Evolutionary conservation across 2,888 invertebrate genomes (phyloP), one percentile per base, ranked within the genome.

Genomic region (Caenorhabditis angaria): DNA sequence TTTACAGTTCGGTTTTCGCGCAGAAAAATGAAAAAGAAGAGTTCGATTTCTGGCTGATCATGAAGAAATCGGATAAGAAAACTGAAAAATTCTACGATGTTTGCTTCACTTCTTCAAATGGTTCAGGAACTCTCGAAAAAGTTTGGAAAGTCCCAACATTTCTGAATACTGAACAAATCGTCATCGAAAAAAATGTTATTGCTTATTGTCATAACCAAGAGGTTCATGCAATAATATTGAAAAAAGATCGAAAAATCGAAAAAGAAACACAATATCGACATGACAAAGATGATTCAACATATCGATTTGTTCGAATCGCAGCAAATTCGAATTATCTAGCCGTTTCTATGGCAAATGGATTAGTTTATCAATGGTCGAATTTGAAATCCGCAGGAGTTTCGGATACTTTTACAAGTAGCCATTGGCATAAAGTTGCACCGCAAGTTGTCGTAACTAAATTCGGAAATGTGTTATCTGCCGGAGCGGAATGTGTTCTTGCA

Each of bases 401-500:
- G 0, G 73, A 69, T 50, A 62, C 59, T 6, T 53, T 50, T 18
- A 62, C 62, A 22, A 60, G 58, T 20, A 61, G 59, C 24, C 73
- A 73, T 47, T 73, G 73, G 73, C 61, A 73, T 35, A 73, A 73
- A 61, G 63, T 69, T 3, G 73, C 75, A 14, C 61, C 70, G 3
- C 61, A 65, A 48, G 50, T 70, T 1, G 76, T 65, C 1, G 55
- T 79, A 35, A 75, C 79, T 6, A 59, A 72, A n/a, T 75, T 69
- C 50, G 77, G 75, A 27, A 72, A 70, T 65, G 53, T 79, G 22
- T 14, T 79, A 0, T 70, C 77, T 1, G 79, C 72, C 10, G 79
- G 79, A 41, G 72, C 75, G 0, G 79, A 79, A 62, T 72, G 75
- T 54, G 75, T 67, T 1, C 59, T 79, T 10, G 72, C 69, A 20